A percentile compares a stretch with the other conserved stretches of the same genome.
Evolutionary conservation across 2,113 vertebrate species (phyloP).

Genomic region (Cepphus grylle): DNA sequence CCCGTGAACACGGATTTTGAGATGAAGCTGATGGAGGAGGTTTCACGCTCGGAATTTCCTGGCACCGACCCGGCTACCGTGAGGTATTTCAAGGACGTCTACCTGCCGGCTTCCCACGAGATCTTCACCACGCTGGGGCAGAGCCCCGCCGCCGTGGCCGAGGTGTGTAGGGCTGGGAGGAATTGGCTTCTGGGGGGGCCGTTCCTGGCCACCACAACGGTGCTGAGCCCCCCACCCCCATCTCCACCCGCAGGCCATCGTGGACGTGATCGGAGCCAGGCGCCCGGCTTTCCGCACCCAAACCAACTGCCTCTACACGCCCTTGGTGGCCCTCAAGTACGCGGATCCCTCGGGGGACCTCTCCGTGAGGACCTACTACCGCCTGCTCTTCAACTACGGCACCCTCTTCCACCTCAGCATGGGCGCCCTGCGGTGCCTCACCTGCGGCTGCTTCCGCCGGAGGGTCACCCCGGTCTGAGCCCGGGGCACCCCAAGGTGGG

Average conservation of each 20-base stretch:
- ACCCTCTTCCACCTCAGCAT: slow-evolving; percentile 68
- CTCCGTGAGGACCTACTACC: slow-evolving; percentile 71
- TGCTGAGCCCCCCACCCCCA: background rate
- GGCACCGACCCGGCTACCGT: slow-evolving; percentile 73
- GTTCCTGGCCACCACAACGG: rapidly evolving
- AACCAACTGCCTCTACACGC: slow-evolving; percentile 78
- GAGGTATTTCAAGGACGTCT: slow-evolving; percentile 77
- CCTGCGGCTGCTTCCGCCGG: slow-evolving; percentile 81
- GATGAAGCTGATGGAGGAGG: slow-evolving; percentile 77
- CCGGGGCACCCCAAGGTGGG: background rate
- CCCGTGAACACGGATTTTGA: slow-evolving; percentile 82
- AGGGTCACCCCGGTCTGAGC: slow-evolving; percentile 76
- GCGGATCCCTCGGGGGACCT: slow-evolving; percentile 75
- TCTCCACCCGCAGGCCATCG: slow-evolving; percentile 64
- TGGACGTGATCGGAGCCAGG: slow-evolving; percentile 67
- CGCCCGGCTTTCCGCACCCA: slow-evolving; percentile 79
- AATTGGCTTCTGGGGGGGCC: background rate
- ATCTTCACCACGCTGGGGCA: slow-evolving; percentile 78
- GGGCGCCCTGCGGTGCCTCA: slow-evolving; percentile 74
- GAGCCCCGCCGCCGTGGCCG: slow-evolving; percentile 74
- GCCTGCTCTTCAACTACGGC: slow-evolving; percentile 75
- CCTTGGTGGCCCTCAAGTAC: slow-evolving; percentile 74
- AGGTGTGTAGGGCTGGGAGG: slow-evolving; percentile 57
- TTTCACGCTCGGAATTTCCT: slow-evolving; percentile 65
- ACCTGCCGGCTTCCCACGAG: slow-evolving; percentile 75